Base-by-base conservation (phyloP, 2,113 vertebrate species). In the Elephas maximus region DNA sequence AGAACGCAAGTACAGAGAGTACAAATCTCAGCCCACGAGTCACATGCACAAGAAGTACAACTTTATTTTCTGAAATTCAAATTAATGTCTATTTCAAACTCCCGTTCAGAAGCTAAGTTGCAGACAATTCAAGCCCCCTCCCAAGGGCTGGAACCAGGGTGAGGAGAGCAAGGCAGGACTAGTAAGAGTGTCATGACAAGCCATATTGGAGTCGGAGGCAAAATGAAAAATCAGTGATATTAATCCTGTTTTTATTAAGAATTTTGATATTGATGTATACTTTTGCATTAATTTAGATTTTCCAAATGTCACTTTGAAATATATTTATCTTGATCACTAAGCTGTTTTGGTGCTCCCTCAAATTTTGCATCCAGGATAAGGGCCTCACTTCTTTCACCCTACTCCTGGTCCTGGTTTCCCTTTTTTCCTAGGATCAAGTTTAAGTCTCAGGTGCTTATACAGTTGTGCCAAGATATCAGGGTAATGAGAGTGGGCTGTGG, bases 51-150 rank as follows among this genome's bases (percentile, higher is more conserved):
- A 92, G n/a, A 88, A 80, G 44, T 7, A 65, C 2, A 74, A n/a
- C 69, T 86, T 88, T 88, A 82, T 67, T 81, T 81, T 62, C 44
- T 53, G 26, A 62, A 92, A 33, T 87, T 57, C 63, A 88, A n/a
- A 6, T 80, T 67, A 86, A 63, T 74, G 28, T 51, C 24, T 80
- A 30, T 57, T 28, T 76, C 15, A 76, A 87, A 73, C 28, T 87
- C 28, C 21, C 76, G 81, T 4, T 30, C n/a, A 57, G 26, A 74
- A 91, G 81, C 44, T 51, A 81, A 80, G 45, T 21, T 24, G n/a
- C 65, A 91, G 6, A 15, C n/a, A 53, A 45, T 41, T 23, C 44
- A 65, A 88, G 44, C 2, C n/a, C 26, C 18, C 2, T 11, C 2
- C 62, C 20, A n/a, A 78, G 44, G 12, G 65, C 26, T 45, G 26